These are phyloP conservation scores for Gorsachius goisagi DNA, from an alignment of 2,113 vertebrate species.

Conservation along the genomic window DNA sequence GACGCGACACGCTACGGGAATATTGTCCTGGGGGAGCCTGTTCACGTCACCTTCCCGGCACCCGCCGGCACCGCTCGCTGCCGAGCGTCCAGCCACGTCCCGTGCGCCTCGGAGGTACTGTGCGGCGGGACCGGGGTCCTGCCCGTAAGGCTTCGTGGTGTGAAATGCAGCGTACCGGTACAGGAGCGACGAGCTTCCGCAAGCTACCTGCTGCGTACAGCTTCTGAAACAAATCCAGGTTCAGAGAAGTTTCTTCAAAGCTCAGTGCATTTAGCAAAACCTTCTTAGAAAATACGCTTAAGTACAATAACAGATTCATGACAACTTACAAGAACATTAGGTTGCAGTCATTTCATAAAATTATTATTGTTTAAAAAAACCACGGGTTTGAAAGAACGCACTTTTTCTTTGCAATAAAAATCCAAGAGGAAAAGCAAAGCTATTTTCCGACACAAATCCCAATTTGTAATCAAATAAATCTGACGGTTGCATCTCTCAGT, in stretches of 20 bases:
- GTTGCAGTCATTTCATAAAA: conserved; percentile 8
- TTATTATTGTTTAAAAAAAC: background rate
- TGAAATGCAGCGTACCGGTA: conserved; percentile 21
- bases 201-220: background rate
- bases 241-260: background rate
- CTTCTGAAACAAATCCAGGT: background rate
- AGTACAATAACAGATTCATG: background rate
- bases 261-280: conserved; percentile 32
- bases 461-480: background rate
- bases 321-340: background rate
- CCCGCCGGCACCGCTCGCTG: background rate
- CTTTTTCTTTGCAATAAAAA: background rate
- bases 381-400: background rate
- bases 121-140: conserved; percentile 56
- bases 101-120: conserved; percentile 61
- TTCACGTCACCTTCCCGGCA: background rate
- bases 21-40: fast-evolving
- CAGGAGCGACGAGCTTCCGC: background rate
- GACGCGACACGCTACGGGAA: fast-evolving
- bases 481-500: background rate
- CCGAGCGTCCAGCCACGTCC: background rate
- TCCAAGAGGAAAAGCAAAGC: background rate
- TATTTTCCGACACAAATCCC: conserved; percentile 19
- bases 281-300: background rate
- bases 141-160: conserved; percentile 82